phyloP scores from a whole-genome alignment of 2,797 vertebrate species.

The Pygocentrus nattereri region DNA sequence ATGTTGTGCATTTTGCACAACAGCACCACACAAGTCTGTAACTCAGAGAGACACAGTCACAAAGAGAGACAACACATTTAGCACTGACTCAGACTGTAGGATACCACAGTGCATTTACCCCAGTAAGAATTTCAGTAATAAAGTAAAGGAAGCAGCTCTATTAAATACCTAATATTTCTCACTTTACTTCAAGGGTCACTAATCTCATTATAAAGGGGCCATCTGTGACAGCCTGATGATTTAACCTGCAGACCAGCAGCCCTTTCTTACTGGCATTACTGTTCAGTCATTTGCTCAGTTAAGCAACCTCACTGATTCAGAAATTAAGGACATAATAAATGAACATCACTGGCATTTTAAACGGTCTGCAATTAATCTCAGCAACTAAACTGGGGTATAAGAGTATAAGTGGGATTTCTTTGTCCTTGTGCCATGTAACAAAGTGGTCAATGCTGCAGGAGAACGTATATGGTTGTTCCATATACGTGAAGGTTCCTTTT shows the following conservation, averaged over 20 bases:
- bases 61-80: not conserved
- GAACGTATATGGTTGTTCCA: not conserved
- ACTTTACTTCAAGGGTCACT: slow-evolving; percentile 44
- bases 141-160: not conserved
- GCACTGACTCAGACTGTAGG: too few relatives aligned
- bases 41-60: not conserved
- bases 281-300: not conserved
- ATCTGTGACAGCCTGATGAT: slow-evolving; percentile 17
- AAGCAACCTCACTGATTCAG: not conserved
- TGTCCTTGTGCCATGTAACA: not conserved
- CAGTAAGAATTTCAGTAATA: not conserved
- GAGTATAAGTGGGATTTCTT: not conserved
- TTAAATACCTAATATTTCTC: slow-evolving; percentile 2
- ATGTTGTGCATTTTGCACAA: too few relatives aligned
- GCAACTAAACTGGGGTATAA: not conserved
- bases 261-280: not conserved
- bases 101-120: not conserved
- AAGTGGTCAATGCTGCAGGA: not conserved
- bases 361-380: not conserved
- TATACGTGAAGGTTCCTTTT: too few relatives aligned
- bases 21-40: too few relatives aligned
- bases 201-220: slow-evolving; percentile 38
- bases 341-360: not conserved
- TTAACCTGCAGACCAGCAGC: slow-evolving; percentile 2
- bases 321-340: not conserved